phyloP scores from a whole-genome alignment of 2,797 vertebrate genomes.

The Pangasius macronema region DNA sequence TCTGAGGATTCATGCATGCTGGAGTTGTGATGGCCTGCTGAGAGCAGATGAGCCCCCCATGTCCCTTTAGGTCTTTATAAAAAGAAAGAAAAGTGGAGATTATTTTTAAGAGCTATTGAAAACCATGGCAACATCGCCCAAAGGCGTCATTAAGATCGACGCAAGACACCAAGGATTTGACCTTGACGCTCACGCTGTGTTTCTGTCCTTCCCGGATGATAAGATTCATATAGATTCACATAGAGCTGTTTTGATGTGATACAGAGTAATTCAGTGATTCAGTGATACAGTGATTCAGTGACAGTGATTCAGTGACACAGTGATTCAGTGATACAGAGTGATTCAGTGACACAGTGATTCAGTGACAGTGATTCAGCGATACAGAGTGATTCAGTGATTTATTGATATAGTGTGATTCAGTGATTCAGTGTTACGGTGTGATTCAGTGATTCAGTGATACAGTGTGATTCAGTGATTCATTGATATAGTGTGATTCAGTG shows the following conservation, averaged over 20 bases:
- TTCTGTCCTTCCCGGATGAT: not conserved
- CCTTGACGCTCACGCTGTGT: not conserved
- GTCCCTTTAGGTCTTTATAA: constrained; percentile 10
- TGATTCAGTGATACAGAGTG: not conserved
- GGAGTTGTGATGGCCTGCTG: constrained; percentile 16
- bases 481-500: not conserved
- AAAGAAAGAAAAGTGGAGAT: constrained; percentile 2
- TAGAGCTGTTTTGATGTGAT: not conserved
- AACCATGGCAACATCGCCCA: not conserved
- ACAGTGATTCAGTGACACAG: not conserved
- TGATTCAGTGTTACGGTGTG: not conserved
- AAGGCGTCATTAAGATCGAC: not conserved
- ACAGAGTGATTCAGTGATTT: not conserved
- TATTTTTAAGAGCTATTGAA: constrained; percentile 2
- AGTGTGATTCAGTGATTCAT: not conserved
- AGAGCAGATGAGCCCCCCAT: not conserved
- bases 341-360: not conserved
- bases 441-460: not conserved
- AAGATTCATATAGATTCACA: not conserved
- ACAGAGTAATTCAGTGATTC: not conserved
- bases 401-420: not conserved
- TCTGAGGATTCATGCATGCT: constrained; percentile 8
- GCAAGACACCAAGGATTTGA: not conserved
- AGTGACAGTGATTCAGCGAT: not conserved
- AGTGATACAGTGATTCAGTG: not conserved